Evolutionary conservation across 2,113 vertebrate genomes (phyloP).

Genomic region (Etheostoma cragini): DNA sequence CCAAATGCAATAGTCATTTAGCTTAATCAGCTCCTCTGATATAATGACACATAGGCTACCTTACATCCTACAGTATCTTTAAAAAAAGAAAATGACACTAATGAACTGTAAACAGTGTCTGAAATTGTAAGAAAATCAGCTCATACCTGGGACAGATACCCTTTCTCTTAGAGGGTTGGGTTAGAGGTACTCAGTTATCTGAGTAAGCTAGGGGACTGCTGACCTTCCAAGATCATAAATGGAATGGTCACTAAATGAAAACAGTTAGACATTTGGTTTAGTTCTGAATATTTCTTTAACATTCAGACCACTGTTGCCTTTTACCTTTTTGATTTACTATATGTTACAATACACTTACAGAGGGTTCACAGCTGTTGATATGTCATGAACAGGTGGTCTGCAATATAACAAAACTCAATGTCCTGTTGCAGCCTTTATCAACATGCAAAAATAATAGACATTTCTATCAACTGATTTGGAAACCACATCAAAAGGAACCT

Average conservation of each 20-base stretch:
- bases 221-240: neutral
- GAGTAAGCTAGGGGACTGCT: neutral
- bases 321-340: no score
- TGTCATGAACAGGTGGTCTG: neutral
- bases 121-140: neutral
- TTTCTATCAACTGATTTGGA: neutral
- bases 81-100: neutral
- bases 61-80: neutral
- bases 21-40: neutral
- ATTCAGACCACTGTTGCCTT: neutral
- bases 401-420: neutral
- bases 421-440: neutral
- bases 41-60: neutral
- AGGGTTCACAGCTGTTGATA: conserved; percentile 4
- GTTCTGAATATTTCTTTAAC: neutral
- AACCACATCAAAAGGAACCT: conserved; percentile 12
- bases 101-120: neutral
- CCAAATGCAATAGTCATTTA: neutral
- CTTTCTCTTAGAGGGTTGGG: neutral
- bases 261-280: neutral
- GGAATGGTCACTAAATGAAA: neutral
- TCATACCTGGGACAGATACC: no score
- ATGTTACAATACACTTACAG: neutral
- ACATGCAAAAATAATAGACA: conserved; percentile 14
- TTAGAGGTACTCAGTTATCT: neutral